Evolutionary conservation across 2,113 vertebrate genomes (phyloP).

Genomic region (Oryctolagus cuniculus): mOryCun1.1 NC_091434.1:52998001-52998500

Average conservation of each 20-base stretch:
- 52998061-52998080: background rate
- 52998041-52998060: background rate
- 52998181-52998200: background rate
- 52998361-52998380: background rate
- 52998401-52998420: background rate
- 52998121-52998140: background rate
- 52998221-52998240: too few species aligned
- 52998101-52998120: background rate
- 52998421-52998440: conserved; percentile 25
- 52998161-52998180: background rate
- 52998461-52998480: background rate
- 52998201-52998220: background rate
- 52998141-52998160: background rate
- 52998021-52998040: conserved; percentile 8
- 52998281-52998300: background rate
- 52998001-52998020: background rate
- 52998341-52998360: background rate
- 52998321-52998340: background rate
- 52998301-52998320: background rate
- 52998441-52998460: background rate
- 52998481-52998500: background rate
- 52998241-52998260: conserved; percentile 38
- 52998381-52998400: background rate
- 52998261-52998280: background rate
- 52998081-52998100: background rate